These are phyloP conservation scores for Donacobius atricapilla DNA, from an alignment of 2,113 vertebrate genomes.

Conservation along the genomic window DNA sequence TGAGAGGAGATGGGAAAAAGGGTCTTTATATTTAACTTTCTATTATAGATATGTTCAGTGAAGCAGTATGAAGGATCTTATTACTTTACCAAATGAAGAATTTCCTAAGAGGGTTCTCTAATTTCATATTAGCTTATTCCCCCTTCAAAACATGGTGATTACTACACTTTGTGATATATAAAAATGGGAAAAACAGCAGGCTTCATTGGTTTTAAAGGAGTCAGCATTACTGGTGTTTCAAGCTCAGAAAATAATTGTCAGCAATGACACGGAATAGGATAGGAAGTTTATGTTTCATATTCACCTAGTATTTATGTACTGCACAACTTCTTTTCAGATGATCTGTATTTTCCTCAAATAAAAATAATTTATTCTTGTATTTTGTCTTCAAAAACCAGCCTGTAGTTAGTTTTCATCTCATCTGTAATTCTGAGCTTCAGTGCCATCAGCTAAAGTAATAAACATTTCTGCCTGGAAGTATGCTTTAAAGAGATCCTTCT, in stretches of 20 bases:
- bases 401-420: not conserved
- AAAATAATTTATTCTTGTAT: not conserved
- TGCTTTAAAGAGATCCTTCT: not conserved
- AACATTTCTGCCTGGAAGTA: conserved; percentile 3
- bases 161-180: not conserved
- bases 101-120: conserved; percentile 3
- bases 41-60: not conserved
- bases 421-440: conserved; percentile 31
- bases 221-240: not conserved
- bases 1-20: not conserved
- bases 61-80: not conserved
- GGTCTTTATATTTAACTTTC: not conserved
- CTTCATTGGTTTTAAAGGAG: not conserved
- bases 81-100: not conserved
- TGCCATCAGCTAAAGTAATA: conserved; percentile 23
- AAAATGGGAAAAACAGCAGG: not conserved
- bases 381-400: not conserved
- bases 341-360: not conserved
- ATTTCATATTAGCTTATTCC: conserved; percentile 2
- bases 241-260: conserved; percentile 2
- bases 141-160: not conserved
- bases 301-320: not conserved
- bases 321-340: not conserved
- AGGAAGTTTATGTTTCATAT: not conserved
- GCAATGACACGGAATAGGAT: not conserved